Evolutionary conservation across 2,888 invertebrate genomes (phyloP).

Genomic region (Synanthedon myopaeformis): DNA sequence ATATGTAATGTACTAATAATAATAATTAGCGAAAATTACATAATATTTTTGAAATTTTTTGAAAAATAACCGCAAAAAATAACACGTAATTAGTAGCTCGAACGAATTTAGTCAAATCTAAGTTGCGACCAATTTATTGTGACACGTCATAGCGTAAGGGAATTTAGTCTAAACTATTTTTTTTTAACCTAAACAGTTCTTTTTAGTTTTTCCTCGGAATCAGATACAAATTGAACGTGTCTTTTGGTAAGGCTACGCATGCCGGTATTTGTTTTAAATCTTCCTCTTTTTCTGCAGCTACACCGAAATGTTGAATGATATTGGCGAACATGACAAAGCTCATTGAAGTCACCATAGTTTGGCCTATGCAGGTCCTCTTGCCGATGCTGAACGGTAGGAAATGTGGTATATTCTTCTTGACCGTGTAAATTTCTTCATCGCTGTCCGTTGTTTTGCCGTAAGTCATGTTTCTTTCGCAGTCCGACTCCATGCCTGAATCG

Average conservation of each 20-base stretch:
- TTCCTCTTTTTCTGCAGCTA: constrained; percentile 65
- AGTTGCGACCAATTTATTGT: too few relatives aligned
- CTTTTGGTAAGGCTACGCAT: constrained; percentile 80
- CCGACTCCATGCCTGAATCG: constrained; percentile 71
- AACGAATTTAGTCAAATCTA: too few relatives aligned
- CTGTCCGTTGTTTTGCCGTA: constrained; percentile 25
- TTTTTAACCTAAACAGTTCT: background rate
- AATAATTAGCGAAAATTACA: too few relatives aligned
- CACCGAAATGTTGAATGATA: constrained; percentile 77
- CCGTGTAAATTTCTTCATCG: constrained; percentile 46
- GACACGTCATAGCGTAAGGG: background rate
- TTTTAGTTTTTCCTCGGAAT: constrained; percentile 59
- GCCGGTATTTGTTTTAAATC: constrained; percentile 73
- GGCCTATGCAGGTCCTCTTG: constrained; percentile 88
- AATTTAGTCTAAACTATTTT: background rate
- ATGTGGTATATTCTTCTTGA: constrained; percentile 73
- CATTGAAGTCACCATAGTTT: constrained; percentile 82
- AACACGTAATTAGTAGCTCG: too few relatives aligned
- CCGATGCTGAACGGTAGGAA: constrained; percentile 90
- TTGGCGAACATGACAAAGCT: constrained; percentile 80
- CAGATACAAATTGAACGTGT: constrained; percentile 75
- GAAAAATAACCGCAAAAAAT: too few relatives aligned
- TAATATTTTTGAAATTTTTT: too few relatives aligned
- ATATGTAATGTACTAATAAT: too few relatives aligned
- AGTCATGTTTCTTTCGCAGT: constrained; percentile 36